Percentiles rank a stretch among this genome's conserved stretches.
Evolutionary conservation across 1,140 invertebrate species (phyloP).

Genomic region (Apis laboriosa): DNA sequence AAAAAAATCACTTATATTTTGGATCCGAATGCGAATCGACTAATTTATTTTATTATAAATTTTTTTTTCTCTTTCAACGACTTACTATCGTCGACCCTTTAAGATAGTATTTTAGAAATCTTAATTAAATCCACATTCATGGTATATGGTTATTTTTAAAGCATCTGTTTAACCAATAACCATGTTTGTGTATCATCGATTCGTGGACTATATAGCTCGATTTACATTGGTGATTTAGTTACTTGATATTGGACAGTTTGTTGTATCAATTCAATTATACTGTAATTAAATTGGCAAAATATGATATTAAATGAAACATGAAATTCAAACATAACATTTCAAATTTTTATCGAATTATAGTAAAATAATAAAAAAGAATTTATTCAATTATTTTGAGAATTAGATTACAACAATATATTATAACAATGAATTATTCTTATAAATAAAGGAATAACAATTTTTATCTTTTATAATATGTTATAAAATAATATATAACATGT

Average conservation of each 20-base stretch:
- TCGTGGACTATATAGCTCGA: neutral
- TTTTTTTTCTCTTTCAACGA: neutral
- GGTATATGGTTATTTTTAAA: neutral
- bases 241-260: neutral
- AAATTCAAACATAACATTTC: neutral
- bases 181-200: neutral
- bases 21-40: conserved; percentile 18
- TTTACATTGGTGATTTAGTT: conserved; percentile 12
- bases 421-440: neutral
- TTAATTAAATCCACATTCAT: neutral
- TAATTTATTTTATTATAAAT: neutral
- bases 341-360: neutral
- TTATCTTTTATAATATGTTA: neutral
- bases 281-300: conserved; percentile 2
- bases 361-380: neutral
- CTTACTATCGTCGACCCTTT: neutral
- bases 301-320: neutral
- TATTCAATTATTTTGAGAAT: neutral
- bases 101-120: neutral
- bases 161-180: neutral
- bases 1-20: conserved; percentile 49
- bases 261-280: neutral
- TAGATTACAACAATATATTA: neutral
- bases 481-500: neutral
- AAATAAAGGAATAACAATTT: neutral